Evolutionary conservation across 2,113 vertebrate genomes (phyloP).

Genomic region (Ibidorhyncha struthersii): DNA sequence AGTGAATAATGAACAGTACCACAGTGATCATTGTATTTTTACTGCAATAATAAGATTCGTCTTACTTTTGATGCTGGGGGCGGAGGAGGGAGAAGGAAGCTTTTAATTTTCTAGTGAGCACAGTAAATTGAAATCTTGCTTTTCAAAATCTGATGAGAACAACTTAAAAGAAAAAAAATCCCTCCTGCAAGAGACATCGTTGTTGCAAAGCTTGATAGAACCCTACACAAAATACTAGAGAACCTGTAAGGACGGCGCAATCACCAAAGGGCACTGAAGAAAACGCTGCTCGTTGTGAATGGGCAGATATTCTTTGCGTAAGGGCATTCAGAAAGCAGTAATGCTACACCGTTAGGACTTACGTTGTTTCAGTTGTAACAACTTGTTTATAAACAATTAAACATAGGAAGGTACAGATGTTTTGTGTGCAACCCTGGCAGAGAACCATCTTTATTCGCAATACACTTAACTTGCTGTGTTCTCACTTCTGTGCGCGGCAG

Average conservation of each 20-base stretch:
- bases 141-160: not conserved
- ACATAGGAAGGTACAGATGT: not conserved
- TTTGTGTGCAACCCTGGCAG: not conserved
- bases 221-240: not conserved
- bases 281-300: accelerated
- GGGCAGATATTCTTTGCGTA: not conserved
- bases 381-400: not conserved
- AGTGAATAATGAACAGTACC: not conserved
- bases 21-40: not conserved
- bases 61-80: not conserved
- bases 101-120: conserved; percentile 8
- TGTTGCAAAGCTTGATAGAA: not conserved
- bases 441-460: not conserved
- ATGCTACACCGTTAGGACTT: not conserved
- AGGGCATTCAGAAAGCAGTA: not conserved
- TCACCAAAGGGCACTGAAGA: not conserved
- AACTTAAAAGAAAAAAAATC: not conserved
- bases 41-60: conserved; percentile 25
- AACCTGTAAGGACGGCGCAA: not conserved
- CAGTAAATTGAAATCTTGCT: conserved; percentile 13
- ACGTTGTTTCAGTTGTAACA: not conserved
- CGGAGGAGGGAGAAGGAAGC: conserved; percentile 9
- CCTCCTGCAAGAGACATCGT: not conserved
- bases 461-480: not conserved
- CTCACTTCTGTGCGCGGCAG: not conserved